Evolutionary conservation across 2,797 vertebrate genomes (phyloP).

Genomic region (Aplochiton taeniatus): DNA sequence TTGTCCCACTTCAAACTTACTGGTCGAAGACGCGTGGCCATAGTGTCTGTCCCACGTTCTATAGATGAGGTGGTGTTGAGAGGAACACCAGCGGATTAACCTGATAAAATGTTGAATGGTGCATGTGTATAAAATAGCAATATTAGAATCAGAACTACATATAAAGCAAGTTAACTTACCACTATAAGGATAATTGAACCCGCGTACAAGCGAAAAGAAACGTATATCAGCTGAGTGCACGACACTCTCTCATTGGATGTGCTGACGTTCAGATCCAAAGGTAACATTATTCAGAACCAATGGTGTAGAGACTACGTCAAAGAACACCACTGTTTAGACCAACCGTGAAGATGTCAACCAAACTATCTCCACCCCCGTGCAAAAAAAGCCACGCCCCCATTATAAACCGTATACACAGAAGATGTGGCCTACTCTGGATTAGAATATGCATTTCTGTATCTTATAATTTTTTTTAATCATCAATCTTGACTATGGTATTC

Average conservation of each 20-base stretch:
- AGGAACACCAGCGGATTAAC: neutral
- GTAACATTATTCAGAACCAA: slow-evolving; percentile 50
- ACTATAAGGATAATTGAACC: neutral
- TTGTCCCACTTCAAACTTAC: slow-evolving; percentile 70
- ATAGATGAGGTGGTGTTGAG: slow-evolving; percentile 1
- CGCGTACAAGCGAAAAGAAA: neutral
- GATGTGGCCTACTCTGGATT: too few species aligned
- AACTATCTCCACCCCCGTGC: neutral
- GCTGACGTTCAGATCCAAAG: neutral
- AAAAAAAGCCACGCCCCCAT: slow-evolving; percentile 26
- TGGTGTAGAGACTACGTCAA: slow-evolving; percentile 54
- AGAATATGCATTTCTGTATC: too few species aligned
- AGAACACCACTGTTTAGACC: slow-evolving; percentile 66
- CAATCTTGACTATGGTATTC: too few species aligned
- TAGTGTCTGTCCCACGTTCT: slow-evolving; percentile 41
- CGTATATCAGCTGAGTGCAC: slow-evolving; percentile 61
- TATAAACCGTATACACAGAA: neutral
- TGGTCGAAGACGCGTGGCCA: slow-evolving; percentile 77
- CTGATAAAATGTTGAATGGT: neutral
- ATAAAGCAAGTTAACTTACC: neutral
- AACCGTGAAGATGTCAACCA: slow-evolving; percentile 31
- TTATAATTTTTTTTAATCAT: too few species aligned
- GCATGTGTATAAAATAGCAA: neutral
- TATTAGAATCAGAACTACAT: too few species aligned
- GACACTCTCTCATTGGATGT: slow-evolving; percentile 60